These are phyloP conservation scores for Zelostemma sp. DNA, from an alignment of 1,140 invertebrate genomes.

Conservation along the genomic window DNA sequence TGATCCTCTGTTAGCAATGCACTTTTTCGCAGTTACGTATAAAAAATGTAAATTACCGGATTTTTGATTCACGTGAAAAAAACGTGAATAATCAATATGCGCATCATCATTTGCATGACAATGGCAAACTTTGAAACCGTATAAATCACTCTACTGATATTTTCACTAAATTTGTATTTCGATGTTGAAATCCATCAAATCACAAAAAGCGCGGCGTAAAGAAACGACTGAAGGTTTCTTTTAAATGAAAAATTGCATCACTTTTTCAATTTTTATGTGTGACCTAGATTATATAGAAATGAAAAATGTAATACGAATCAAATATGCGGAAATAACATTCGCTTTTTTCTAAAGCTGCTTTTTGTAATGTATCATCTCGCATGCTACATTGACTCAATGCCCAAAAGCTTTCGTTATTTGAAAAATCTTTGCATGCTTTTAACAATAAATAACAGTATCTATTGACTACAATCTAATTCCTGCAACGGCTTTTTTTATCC, in stretches of 20 bases:
- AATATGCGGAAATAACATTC: conserved; percentile 4
- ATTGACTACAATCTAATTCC: too few relatives aligned
- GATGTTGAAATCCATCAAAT: conserved; percentile 17
- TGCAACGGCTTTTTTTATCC: too few relatives aligned
- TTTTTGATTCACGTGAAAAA: too few relatives aligned
- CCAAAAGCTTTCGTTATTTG: too few relatives aligned
- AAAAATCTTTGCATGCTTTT: too few relatives aligned
- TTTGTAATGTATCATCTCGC: not conserved
- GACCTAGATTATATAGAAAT: conserved; percentile 33
- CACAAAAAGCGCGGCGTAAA: conserved; percentile 27
- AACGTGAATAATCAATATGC: not conserved
- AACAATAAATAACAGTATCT: too few relatives aligned
- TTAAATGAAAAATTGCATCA: conserved; percentile 37
- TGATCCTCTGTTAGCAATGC: too few relatives aligned
- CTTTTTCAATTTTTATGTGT: conserved; percentile 39
- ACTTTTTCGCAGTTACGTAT: too few relatives aligned
- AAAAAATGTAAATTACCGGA: too few relatives aligned
- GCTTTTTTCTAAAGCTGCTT: not conserved
- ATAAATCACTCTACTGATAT: not conserved
- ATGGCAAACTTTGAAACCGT: not conserved
- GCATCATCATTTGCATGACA: not conserved
- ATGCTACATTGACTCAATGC: not conserved
- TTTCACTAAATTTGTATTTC: not conserved
- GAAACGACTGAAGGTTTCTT: conserved; percentile 37
- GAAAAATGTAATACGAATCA: conserved; percentile 19